These are phyloP conservation scores for Platycercus adscitus DNA, from an alignment of 2,113 vertebrate genomes.

Conservation along the genomic window DNA sequence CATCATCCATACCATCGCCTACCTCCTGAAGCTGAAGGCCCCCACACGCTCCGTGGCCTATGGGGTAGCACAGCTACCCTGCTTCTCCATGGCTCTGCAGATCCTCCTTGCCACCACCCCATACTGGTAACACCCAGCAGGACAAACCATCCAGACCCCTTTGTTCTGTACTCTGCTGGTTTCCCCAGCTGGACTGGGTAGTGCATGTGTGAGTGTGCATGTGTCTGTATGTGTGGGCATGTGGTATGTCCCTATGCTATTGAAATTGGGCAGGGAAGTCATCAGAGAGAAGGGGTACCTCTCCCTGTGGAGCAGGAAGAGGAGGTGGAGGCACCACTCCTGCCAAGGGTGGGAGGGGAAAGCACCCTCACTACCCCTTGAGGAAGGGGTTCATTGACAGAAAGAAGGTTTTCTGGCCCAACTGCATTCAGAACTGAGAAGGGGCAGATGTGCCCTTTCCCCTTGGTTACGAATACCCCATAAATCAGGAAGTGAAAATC, in stretches of 20 bases:
- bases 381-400: neutral
- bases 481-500: neutral
- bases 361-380: accelerated
- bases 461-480: accelerated
- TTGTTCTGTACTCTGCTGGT: neutral
- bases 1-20: conserved; percentile 85
- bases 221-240: neutral
- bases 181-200: neutral
- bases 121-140: conserved; percentile 58
- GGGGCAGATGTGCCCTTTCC: neutral
- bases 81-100: conserved; percentile 92
- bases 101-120: conserved; percentile 76
- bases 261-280: neutral
- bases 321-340: neutral
- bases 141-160: accelerated
- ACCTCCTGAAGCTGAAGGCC: conserved; percentile 81
- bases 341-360: neutral
- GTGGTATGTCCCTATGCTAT: neutral
- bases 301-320: neutral
- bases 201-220: neutral
- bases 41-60: conserved; percentile 90
- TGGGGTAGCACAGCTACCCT: conserved; percentile 86
- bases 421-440: neutral
- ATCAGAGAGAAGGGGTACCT: neutral
- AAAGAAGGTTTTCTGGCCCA: neutral